Evolutionary conservation across 2,888 invertebrate genomes (phyloP).

Genomic region (Tubulanus polymorphus): DNA sequence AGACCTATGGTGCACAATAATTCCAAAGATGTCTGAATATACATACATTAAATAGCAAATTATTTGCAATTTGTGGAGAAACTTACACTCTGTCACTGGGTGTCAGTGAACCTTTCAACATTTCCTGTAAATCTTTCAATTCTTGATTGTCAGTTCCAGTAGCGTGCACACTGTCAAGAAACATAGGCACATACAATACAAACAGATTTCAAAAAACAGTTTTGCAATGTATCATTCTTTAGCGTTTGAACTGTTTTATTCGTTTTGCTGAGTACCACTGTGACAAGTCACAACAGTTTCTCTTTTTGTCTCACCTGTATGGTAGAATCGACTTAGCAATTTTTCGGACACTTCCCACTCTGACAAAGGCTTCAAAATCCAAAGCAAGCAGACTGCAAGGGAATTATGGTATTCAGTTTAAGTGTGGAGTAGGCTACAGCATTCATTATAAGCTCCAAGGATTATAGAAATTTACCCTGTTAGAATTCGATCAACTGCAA

Average conservation of each 20-base stretch:
- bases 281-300: too few relatives aligned
- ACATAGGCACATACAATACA: neutral
- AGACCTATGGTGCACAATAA: slow-evolving; percentile 21
- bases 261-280: too few relatives aligned
- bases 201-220: too few relatives aligned
- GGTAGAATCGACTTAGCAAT: slow-evolving; percentile 44
- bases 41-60: neutral
- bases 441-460: neutral
- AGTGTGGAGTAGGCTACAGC: neutral
- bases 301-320: slow-evolving; percentile 31
- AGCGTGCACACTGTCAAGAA: slow-evolving; percentile 37
- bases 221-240: too few relatives aligned
- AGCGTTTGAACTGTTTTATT: too few relatives aligned
- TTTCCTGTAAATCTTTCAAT: slow-evolving; percentile 39
- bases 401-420: too few relatives aligned
- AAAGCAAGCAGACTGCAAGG: slow-evolving; percentile 33
- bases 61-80: neutral
- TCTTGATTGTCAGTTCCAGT: slow-evolving; percentile 35
- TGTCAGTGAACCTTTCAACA: slow-evolving; percentile 35
- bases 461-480: slow-evolving; percentile 33
- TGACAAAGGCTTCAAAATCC: slow-evolving; percentile 41
- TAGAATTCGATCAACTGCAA: slow-evolving; percentile 42
- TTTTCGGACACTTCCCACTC: slow-evolving; percentile 45
- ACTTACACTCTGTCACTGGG: slow-evolving; percentile 36
- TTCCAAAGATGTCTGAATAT: neutral